Conservation (phyloP, 2,888 invertebrate species). For the Chrysopilus asiliformis region DNA sequence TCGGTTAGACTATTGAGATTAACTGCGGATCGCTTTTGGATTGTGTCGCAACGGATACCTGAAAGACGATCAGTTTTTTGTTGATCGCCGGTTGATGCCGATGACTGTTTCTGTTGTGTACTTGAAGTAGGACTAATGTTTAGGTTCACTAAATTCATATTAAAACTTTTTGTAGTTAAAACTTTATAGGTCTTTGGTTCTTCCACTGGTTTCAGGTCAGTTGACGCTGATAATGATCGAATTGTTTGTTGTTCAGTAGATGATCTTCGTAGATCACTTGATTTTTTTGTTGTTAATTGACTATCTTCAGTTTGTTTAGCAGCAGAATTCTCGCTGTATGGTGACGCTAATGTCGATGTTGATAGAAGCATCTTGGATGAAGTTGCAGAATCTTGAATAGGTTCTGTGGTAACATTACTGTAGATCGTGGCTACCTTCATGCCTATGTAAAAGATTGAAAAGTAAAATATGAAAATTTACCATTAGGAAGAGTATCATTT, state of each 20-base stretch:
- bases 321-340: too few relatives aligned
- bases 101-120: neutral
- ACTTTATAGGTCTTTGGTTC: conserved; percentile 31
- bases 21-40: too few relatives aligned
- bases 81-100: conserved; percentile 5
- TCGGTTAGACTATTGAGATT: conserved; percentile 14
- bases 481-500: too few relatives aligned
- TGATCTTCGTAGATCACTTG: too few relatives aligned
- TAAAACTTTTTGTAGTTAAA: conserved; percentile 11
- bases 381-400: too few relatives aligned
- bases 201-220: conserved; percentile 36
- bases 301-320: too few relatives aligned
- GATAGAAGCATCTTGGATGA: too few relatives aligned
- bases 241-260: too few relatives aligned
- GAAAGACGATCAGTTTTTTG: conserved; percentile 12
- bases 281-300: too few relatives aligned
- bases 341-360: too few relatives aligned
- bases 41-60: too few relatives aligned
- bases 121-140: conserved; percentile 1
- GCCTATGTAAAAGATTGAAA: conserved; percentile 2
- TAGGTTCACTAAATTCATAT: conserved; percentile 2
- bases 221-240: too few relatives aligned
- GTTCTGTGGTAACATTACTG: conserved; percentile 10
- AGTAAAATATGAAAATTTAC: conserved; percentile 1
- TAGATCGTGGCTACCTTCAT: conserved; percentile 7